Base-by-base conservation (phyloP, 2,113 vertebrate genomes). In the Edolisoma coerulescens region DNA sequence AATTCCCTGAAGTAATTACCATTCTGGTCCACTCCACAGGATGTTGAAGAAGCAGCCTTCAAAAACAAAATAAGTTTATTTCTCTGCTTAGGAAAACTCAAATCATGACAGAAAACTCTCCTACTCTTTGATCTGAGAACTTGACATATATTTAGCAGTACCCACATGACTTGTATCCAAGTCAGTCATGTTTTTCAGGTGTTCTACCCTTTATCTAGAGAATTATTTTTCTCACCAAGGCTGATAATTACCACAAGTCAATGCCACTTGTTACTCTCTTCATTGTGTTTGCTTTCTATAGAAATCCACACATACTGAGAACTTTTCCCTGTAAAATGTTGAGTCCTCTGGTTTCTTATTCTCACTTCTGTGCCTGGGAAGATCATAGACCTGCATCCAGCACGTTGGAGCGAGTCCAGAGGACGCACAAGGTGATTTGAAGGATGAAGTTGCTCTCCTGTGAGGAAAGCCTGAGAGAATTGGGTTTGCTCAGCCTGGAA, bases 31-130 rank as follows among this genome's bases (percentile, higher is more conserved):
- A 26, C 53, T 85, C 21, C 57, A 54, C 52, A 97, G 97, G 22
- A 97, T 89, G 77, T 98, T 98, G 95, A 97, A 98, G 95, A 98
- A 98, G 50, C 97, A 21, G 97, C 97, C 98, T 99, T 90, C 54
- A 94, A 89, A 80, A 52, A 4, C 1, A 24, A 73, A 92, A n/a
- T 13, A 65, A 42, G 13, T 65, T 86, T 76, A 35, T 76, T 84
- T 68, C 12, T 59, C 28, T 45, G 7, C 14, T 54, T 59, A 63
- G 8, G 28, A 89, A 86, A 84, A 8, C 19, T 8, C 28, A 79
- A 45, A 45, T 73, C 21, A 53, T 19, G 71, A 49, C 16, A 81
- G 35, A 90, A 87, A 57, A 1, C 6, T 22, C 37, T 87, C 52
- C 9, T 63, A 50, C 10, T 67, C n/a, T 89, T 70, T n/a, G 33